Conservation (phyloP, 92 coral and sea anemone species). For the Diadumene lineata region DNA sequence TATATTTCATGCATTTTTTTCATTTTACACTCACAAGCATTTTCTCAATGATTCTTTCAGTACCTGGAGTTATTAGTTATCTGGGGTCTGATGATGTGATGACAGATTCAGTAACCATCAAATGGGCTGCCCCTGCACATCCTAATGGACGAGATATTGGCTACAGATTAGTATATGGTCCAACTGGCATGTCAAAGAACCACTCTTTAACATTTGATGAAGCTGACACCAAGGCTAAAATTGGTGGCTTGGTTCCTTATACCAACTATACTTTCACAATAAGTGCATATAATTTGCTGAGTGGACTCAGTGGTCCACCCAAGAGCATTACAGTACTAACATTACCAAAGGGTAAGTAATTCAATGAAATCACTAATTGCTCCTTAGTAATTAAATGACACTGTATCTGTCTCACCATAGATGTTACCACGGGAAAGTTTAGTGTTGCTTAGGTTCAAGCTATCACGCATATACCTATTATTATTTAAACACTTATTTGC, state of each 20-base stretch:
- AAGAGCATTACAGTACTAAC: constrained; percentile 10
- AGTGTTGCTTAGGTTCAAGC: no score
- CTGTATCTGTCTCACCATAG: no score
- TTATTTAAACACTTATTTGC: no score
- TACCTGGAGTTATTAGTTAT: constrained; percentile 37
- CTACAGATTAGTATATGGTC: constrained; percentile 42
- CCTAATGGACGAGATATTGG: constrained; percentile 67
- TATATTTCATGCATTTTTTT: no score
- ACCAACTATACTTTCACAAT: constrained; percentile 53
- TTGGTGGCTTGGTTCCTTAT: constrained; percentile 38
- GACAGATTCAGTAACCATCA: constrained; percentile 18
- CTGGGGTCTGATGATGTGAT: not conserved
- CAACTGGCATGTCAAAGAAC: not conserved
- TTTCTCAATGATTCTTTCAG: constrained; percentile 14
- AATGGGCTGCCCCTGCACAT: constrained; percentile 46
- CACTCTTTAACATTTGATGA: not conserved
- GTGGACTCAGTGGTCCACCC: constrained; percentile 37
- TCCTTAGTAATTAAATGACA: no score
- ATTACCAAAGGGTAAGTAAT: constrained; percentile 38
- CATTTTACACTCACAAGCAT: not conserved
- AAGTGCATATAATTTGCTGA: constrained; percentile 63
- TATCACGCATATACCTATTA: no score
- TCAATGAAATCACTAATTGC: not conserved
- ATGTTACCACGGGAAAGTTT: no score
- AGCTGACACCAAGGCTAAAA: not conserved